Evolutionary conservation across 2,113 vertebrate genomes (phyloP).

Genomic region (mouse (Mus musculus)): GRCm39 chr9:24365501-24366000

Average conservation of each 20-base stretch:
- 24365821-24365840: background rate
- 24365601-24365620: background rate
- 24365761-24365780: background rate
- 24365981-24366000: background rate
- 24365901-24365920: background rate
- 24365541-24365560: background rate
- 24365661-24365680: background rate
- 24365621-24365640: background rate
- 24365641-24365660: too few species aligned
- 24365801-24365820: background rate
- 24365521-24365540: background rate
- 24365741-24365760: background rate
- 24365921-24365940: background rate
- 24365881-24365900: background rate
- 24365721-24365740: background rate
- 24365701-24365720: background rate
- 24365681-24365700: background rate
- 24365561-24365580: background rate
- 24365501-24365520: background rate
- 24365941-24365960: background rate
- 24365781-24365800: background rate
- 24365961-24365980: too few species aligned
- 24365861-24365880: background rate
- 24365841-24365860: background rate
- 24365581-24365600: background rate